These are phyloP conservation scores for Arvicanthis niloticus DNA, from an alignment of 2,113 vertebrate genomes.

Conservation along the genomic window DNA sequence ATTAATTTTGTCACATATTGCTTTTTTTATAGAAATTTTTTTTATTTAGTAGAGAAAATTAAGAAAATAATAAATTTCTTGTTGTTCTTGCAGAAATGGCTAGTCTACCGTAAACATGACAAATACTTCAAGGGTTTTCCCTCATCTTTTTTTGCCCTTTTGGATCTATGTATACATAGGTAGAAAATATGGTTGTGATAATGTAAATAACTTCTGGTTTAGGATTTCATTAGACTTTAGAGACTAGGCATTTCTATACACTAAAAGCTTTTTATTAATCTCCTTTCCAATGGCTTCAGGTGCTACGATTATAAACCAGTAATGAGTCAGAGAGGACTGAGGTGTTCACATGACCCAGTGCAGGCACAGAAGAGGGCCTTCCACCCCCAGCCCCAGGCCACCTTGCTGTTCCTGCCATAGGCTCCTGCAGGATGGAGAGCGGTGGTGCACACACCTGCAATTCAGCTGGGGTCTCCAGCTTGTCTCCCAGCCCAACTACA, in stretches of 20 bases:
- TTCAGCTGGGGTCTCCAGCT: not conserved
- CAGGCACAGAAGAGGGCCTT: not conserved
- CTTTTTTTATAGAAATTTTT: not conserved
- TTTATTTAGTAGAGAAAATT: constrained; percentile 26
- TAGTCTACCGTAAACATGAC: not conserved
- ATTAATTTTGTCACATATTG: not conserved
- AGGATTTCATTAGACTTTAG: not conserved
- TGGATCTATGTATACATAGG: not conserved
- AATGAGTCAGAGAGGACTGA: not conserved
- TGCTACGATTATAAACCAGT: not conserved
- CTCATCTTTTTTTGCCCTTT: not conserved
- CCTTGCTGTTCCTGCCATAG: not conserved
- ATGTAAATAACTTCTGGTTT: not conserved
- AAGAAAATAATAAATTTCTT: not conserved
- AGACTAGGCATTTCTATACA: constrained; percentile 21
- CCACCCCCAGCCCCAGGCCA: not conserved
- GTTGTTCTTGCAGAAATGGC: not conserved
- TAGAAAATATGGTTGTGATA: not conserved
- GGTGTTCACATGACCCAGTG: not conserved
- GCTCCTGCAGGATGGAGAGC: not conserved
- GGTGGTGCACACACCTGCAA: not conserved
- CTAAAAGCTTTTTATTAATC: not conserved
- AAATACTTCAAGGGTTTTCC: not conserved
- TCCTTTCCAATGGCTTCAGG: not conserved
- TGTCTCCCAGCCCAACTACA: not conserved